Conservation (phyloP, 2,797 vertebrate species). For the Danio choprae region DNA sequence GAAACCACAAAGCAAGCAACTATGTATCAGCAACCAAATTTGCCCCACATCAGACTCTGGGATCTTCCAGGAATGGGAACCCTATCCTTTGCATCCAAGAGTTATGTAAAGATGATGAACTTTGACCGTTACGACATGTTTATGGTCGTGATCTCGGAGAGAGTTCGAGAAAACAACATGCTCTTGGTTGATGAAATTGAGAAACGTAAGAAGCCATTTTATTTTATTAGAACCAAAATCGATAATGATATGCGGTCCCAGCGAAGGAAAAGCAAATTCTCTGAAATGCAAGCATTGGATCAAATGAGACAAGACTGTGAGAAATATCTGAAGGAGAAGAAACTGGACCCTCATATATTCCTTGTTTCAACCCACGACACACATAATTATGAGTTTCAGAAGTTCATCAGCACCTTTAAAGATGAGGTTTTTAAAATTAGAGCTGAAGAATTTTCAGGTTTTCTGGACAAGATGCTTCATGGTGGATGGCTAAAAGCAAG, state of each 20-base stretch:
- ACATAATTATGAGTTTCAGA: conserved; percentile 49
- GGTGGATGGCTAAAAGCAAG: conserved; percentile 5
- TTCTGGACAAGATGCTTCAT: conserved; percentile 45
- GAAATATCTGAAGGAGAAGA: conserved; percentile 52
- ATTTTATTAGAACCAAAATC: conserved; percentile 57
- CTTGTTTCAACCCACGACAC: conserved; percentile 49
- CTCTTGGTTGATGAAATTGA: conserved; percentile 50
- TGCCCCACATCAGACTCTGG: conserved; percentile 52
- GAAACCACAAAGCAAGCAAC: conserved; percentile 54
- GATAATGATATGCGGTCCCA: conserved; percentile 50
- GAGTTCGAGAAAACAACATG: conserved; percentile 61
- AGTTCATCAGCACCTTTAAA: conserved; percentile 35
- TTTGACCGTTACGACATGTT: conserved; percentile 61
- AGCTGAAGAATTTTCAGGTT: conserved; percentile 45
- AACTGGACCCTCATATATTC: conserved; percentile 42
- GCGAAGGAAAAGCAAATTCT: conserved; percentile 25
- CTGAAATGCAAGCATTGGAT: background rate
- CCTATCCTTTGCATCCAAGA: conserved; percentile 51
- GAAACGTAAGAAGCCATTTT: conserved; percentile 55
- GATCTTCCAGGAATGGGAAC: conserved; percentile 64
- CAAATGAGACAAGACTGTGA: conserved; percentile 54
- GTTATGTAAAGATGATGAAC: conserved; percentile 53
- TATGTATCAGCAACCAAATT: conserved; percentile 45
- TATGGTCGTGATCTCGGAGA: conserved; percentile 57
- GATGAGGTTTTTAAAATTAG: conserved; percentile 33